Percentiles rank a stretch among this genome's conserved stretches.
These are phyloP conservation scores for Clarias magur DNA, from an alignment of 2,113 vertebrate species.

Conservation along the genomic window DNA sequence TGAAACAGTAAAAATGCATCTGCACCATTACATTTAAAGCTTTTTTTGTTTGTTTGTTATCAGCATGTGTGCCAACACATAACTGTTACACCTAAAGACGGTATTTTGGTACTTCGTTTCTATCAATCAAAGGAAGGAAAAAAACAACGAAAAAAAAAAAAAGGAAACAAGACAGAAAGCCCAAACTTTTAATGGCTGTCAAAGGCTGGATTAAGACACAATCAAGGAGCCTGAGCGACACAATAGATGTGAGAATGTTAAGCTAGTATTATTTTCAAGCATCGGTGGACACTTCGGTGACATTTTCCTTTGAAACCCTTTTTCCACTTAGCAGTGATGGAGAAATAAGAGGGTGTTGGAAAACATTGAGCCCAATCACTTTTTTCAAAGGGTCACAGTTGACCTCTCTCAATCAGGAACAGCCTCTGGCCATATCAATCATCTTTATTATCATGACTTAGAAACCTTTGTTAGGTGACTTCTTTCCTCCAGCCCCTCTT, in stretches of 20 bases:
- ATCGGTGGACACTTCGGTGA: slow-evolving; percentile 56
- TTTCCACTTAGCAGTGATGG: slow-evolving; percentile 57
- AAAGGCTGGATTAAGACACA: slow-evolving; percentile 36
- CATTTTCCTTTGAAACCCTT: slow-evolving; percentile 63
- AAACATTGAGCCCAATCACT: slow-evolving; percentile 65
- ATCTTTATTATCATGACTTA: slow-evolving; percentile 80
- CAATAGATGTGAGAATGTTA: slow-evolving; percentile 41
- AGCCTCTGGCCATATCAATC: slow-evolving; percentile 75
- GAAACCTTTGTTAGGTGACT: slow-evolving; percentile 74
- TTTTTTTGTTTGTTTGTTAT: not conserved
- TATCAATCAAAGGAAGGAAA: not conserved
- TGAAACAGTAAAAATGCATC: not conserved
- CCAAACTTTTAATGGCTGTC: slow-evolving; percentile 18
- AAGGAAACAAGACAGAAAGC: slow-evolving; percentile 3
- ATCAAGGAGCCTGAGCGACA: slow-evolving; percentile 7
- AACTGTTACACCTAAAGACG: not conserved
- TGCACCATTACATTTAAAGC: not conserved
- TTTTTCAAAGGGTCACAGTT: slow-evolving; percentile 65
- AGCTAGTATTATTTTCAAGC: slow-evolving; percentile 42
- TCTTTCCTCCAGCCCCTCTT: slow-evolving; percentile 61
- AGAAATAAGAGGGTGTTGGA: slow-evolving; percentile 58
- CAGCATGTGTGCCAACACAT: not conserved
- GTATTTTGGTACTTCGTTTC: not conserved
- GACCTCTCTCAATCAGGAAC: slow-evolving; percentile 72
- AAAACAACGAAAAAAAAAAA: not conserved